A percentile compares a stretch with the other conserved stretches of the same genome.
phyloP scores from a whole-genome alignment of 1,140 invertebrate species.

The Heliconius melpomene region DNA sequence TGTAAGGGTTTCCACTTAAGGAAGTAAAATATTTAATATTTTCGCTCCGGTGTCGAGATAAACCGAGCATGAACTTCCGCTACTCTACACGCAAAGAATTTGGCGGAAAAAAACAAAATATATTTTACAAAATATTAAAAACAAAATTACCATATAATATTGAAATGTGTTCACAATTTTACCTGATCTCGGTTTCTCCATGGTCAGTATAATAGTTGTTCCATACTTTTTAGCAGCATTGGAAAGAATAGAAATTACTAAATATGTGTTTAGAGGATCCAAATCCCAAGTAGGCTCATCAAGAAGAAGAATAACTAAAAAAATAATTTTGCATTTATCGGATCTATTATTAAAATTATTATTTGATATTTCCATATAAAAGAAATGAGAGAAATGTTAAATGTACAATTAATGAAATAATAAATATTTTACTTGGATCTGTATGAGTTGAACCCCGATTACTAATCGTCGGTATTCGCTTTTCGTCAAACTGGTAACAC shows the following conservation, averaged over 20 bases:
- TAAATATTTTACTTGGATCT: constrained; percentile 85
- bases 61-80: too few species aligned
- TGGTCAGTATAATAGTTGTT: constrained; percentile 92
- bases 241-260: constrained; percentile 95
- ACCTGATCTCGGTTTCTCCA: constrained; percentile 94
- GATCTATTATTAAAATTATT: too few species aligned
- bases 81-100: too few species aligned
- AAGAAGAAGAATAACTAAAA: constrained; percentile 89
- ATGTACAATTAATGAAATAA: too few species aligned
- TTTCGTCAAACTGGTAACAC: constrained; percentile 88
- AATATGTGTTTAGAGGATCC: constrained; percentile 94
- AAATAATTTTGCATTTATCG: neutral
- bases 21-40: too few species aligned
- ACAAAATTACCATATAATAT: neutral
- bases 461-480: constrained; percentile 92
- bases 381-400: too few species aligned
- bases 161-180: neutral
- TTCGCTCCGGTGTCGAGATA: too few species aligned
- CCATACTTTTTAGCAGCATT: constrained; percentile 95
- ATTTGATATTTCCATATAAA: too few species aligned
- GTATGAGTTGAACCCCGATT: constrained; percentile 93
- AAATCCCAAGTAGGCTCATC: constrained; percentile 96
- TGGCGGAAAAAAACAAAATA: too few species aligned
- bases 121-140: too few species aligned
- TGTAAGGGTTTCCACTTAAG: too few species aligned